Conservation (phyloP, 2,797 vertebrate species). For the Anguilla anguilla region DNA sequence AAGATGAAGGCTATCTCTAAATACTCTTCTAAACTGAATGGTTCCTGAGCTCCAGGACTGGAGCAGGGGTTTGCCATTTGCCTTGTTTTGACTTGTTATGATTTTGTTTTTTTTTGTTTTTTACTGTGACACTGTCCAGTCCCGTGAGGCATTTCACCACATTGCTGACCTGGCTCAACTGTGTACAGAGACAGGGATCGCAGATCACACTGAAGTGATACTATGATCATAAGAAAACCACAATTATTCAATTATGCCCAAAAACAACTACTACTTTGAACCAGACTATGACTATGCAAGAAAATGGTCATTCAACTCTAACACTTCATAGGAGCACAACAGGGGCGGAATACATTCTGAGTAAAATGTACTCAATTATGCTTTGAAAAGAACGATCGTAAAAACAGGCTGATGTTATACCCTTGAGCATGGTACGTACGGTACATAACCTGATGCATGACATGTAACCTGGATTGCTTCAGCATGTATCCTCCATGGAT, state of each 20-base stretch:
- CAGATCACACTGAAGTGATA: constrained; percentile 71
- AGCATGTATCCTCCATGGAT: too few species aligned
- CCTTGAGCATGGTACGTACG: too few species aligned
- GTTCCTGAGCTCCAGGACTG: not conserved
- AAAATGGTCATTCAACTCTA: too few species aligned
- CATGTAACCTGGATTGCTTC: too few species aligned
- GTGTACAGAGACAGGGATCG: constrained; percentile 81
- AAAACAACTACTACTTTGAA: not conserved
- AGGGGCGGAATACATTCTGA: too few species aligned
- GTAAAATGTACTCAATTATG: too few species aligned
- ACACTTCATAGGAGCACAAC: too few species aligned
- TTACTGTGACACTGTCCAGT: constrained; percentile 78
- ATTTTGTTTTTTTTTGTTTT: constrained; percentile 35
- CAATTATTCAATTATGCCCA: constrained; percentile 59
- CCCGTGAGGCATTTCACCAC: constrained; percentile 84
- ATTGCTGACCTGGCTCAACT: constrained; percentile 83
- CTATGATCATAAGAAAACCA: constrained; percentile 82
- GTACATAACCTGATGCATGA: too few species aligned
- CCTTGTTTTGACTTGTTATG: not conserved
- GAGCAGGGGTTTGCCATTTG: constrained; percentile 49
- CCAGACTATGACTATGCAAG: too few species aligned
- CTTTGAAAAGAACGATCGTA: too few species aligned
- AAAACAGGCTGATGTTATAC: too few species aligned
- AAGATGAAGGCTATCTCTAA: constrained; percentile 25
- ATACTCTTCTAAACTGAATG: not conserved